Evolutionary conservation across 1,140 invertebrate species (phyloP).

Genomic region (Drosophila jambulina): DNA sequence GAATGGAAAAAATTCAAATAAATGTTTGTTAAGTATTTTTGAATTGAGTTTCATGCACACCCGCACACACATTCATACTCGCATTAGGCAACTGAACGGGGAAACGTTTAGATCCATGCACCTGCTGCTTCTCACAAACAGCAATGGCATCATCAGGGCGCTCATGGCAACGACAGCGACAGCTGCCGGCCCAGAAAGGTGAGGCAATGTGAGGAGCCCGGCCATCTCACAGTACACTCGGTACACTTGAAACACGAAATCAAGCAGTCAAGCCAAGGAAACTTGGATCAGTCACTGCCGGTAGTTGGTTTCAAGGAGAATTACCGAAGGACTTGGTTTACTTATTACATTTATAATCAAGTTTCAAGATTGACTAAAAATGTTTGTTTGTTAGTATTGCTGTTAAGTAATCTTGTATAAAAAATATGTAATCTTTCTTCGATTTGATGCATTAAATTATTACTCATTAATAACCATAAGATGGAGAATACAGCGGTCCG

Average conservation of each 20-base stretch:
- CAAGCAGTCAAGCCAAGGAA: background rate
- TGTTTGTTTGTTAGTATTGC: too few relatives aligned
- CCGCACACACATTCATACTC: conserved; percentile 29
- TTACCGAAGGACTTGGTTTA: background rate
- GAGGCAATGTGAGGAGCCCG: background rate
- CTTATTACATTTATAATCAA: background rate
- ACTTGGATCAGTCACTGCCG: background rate
- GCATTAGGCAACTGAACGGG: conserved; percentile 62
- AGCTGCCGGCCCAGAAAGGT: conserved; percentile 22
- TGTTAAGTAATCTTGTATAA: too few relatives aligned
- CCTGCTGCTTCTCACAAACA: conserved; percentile 68
- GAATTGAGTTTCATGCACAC: conserved; percentile 73
- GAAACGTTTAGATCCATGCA: conserved; percentile 58
- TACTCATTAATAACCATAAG: too few relatives aligned
- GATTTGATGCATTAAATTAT: too few relatives aligned
- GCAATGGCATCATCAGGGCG: conserved; percentile 38
- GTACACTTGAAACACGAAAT: background rate
- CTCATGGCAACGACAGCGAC: conserved; percentile 30
- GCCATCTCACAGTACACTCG: background rate
- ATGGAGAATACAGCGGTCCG: too few relatives aligned
- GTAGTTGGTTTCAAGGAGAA: background rate
- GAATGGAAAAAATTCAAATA: conserved; percentile 72
- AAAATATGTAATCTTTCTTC: too few relatives aligned
- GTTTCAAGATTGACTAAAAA: background rate
- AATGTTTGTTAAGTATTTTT: conserved; percentile 84